Percentiles rank a stretch among this genome's conserved stretches.
Conservation (phyloP, 2,797 vertebrate genomes). For the Perodicticus potto region DNA sequence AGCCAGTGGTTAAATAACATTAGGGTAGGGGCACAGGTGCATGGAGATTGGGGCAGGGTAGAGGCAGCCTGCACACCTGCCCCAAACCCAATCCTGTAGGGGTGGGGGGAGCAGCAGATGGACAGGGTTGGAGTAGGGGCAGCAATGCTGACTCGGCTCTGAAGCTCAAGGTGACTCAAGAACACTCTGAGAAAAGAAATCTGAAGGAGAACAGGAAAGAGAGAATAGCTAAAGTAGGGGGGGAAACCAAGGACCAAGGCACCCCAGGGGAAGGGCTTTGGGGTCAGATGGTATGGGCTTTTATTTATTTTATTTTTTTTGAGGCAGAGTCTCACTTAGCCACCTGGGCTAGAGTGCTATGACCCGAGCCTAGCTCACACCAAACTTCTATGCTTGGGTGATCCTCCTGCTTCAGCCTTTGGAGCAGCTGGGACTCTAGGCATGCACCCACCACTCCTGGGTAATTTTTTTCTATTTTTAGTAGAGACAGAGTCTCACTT, state of each 20-base stretch:
- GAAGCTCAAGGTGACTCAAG: slow-evolving; percentile 68
- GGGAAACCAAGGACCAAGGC: slow-evolving; percentile 50
- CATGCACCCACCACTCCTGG: too few relatives aligned
- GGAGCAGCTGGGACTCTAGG: too few relatives aligned
- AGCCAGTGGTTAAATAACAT: slow-evolving; percentile 55
- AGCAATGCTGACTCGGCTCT: slow-evolving; percentile 65
- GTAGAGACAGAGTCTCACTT: too few relatives aligned
- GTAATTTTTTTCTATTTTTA: too few relatives aligned
- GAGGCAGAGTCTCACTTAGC: too few relatives aligned
- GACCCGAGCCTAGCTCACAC: too few relatives aligned
- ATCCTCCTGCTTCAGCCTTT: too few relatives aligned
- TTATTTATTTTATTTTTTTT: neutral
- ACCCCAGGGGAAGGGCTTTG: neutral
- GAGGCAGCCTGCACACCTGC: slow-evolving; percentile 65
- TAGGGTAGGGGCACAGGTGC: slow-evolving; percentile 77
- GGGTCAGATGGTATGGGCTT: neutral
- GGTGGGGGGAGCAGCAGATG: slow-evolving; percentile 67
- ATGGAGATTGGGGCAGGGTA: neutral
- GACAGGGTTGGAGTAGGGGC: slow-evolving; percentile 33
- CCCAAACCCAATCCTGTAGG: slow-evolving; percentile 35
- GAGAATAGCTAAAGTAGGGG: neutral
- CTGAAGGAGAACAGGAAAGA: neutral
- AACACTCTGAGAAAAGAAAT: slow-evolving; percentile 41
- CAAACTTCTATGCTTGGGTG: too few relatives aligned
- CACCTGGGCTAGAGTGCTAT: too few relatives aligned